Evolutionary conservation across 2,113 vertebrate species (phyloP).

Genomic region (Parus major): DNA sequence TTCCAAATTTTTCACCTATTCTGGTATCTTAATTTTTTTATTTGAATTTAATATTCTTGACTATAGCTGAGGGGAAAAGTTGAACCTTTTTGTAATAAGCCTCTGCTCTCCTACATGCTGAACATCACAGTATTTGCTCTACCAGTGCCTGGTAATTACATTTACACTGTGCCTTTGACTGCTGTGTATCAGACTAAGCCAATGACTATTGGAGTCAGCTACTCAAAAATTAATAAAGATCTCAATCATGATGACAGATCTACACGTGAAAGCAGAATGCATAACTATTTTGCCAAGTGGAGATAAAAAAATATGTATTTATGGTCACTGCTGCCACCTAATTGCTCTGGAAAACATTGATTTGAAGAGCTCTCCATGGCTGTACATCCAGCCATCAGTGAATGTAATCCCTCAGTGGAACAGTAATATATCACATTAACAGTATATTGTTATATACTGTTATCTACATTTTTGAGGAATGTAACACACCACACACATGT

Average conservation of each 20-base stretch:
- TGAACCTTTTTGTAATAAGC: neutral
- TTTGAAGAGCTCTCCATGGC: neutral
- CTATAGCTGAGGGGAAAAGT: neutral
- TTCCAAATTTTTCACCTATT: neutral
- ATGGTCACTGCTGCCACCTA: neutral
- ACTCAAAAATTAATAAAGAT: neutral
- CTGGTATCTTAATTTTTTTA: neutral
- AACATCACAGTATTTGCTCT: neutral
- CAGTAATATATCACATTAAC: neutral
- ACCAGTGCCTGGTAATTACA: neutral
- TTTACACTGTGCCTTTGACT: neutral
- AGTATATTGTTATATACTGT: neutral
- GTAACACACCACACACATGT: neutral
- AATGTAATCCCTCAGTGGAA: neutral
- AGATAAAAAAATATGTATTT: neutral
- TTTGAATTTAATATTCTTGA: neutral
- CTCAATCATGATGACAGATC: neutral
- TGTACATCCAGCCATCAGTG: neutral
- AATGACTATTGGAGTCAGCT: neutral
- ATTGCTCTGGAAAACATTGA: neutral
- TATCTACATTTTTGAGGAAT: neutral
- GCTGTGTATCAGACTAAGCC: neutral
- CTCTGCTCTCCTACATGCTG: neutral
- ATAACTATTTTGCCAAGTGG: neutral
- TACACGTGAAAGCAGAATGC: neutral